Percentiles rank a stretch among this genome's conserved stretches.
phyloP scores from a whole-genome alignment of 1,140 invertebrate genomes.

The Drosophila repleta region DNA sequence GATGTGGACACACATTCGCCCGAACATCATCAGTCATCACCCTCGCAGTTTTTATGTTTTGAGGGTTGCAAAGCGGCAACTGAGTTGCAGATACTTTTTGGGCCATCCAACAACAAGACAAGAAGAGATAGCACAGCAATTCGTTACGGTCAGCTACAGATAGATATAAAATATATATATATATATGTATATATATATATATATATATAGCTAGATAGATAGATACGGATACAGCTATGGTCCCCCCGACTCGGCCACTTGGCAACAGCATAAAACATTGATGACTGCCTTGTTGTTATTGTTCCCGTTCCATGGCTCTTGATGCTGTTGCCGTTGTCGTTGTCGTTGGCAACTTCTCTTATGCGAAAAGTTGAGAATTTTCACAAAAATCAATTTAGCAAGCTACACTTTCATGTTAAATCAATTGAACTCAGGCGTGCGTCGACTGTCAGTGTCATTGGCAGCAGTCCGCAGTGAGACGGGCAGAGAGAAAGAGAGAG shows the following conservation, averaged over 20 bases:
- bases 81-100: constrained; percentile 62
- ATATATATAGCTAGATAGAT: constrained; percentile 27
- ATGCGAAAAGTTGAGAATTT: constrained; percentile 64
- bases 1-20: constrained; percentile 9
- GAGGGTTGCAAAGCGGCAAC: constrained; percentile 72
- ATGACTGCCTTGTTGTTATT: constrained; percentile 34
- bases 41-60: constrained; percentile 56
- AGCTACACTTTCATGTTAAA: constrained; percentile 82
- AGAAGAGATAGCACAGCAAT: constrained; percentile 52
- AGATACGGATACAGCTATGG: constrained; percentile 16
- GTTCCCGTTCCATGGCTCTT: neutral
- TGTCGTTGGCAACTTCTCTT: constrained; percentile 27
- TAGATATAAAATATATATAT: constrained; percentile 53
- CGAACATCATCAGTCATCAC: constrained; percentile 80
- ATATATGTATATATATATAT: constrained; percentile 42
- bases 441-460: constrained; percentile 64
- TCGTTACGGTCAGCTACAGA: constrained; percentile 74
- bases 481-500: constrained; percentile 14
- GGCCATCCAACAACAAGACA: constrained; percentile 45
- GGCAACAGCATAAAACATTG: constrained; percentile 67
- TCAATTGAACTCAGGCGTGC: constrained; percentile 81
- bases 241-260: constrained; percentile 33
- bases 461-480: constrained; percentile 18
- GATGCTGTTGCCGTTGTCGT: constrained; percentile 37
- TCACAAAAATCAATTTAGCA: constrained; percentile 74